Evolutionary conservation across 2,888 invertebrate genomes (phyloP), one percentile per base, ranked within the genome.

Genomic region (Halictus quadricinctus): DNA sequence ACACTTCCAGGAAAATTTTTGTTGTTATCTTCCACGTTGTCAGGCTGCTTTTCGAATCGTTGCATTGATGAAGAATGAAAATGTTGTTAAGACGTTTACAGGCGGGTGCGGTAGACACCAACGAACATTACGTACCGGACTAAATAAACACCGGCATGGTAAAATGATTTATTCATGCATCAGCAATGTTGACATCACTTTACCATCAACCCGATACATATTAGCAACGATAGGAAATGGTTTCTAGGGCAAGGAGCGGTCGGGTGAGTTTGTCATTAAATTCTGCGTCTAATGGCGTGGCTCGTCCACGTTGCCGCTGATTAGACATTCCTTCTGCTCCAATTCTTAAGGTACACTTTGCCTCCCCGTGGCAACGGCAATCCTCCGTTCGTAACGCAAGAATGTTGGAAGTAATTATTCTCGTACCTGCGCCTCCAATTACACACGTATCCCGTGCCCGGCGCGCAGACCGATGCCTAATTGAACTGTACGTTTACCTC

Each of bases 401-500:
- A 88, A 86, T 85, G 79, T 85, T 80, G 82, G 87, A 88, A 76
- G 84, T 82, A 82, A 89, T 89, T 89, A 89, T 85, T 81, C 83
- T 72, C 69, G 73, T 78, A 46, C 50, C 69, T 69, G 64, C 48
- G 36, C 41, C 21, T 66, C 77, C 70, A 64, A 77, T 87, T 78
- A 77, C 73, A 46, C 66, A 80, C 36, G 81, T 81, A 29, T 81
- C 83, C 79, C 79, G 43, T 80, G 69, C 64, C 36, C 78, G 64
- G 25, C 80, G 48, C 70, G 78, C 74, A 75, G 66, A 60, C 54
- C 75, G 41, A 66, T 83, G 88, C 78, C 84, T 88, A 87, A 90
- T 88, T 90, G 90, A 90, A 88, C 88, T 84, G 90, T 90, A 83
- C 87, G 89, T 87, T 88, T 87, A 90, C 87, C 87, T 87, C 90